phyloP scores from a whole-genome alignment of 2,888 invertebrate genomes.

The Conchocele bisecta region DNA sequence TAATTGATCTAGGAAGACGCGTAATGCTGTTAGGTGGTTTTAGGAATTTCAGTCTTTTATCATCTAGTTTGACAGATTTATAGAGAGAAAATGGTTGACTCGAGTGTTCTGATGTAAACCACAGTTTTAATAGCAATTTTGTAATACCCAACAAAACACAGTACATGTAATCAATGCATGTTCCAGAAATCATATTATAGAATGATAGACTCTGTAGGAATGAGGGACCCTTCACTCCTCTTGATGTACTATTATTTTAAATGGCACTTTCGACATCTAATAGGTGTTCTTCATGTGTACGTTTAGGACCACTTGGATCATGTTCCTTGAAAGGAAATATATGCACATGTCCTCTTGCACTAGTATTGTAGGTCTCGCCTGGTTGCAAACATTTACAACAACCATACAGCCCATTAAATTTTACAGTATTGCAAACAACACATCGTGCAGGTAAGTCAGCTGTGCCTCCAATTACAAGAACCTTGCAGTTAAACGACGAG shows the following conservation, averaged over 20 bases:
- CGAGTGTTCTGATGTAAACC: constrained; percentile 19
- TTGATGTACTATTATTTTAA: neutral
- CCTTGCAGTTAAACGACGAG: constrained; percentile 2
- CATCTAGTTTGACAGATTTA: constrained; percentile 17
- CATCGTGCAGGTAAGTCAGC: constrained; percentile 58
- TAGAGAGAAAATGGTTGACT: constrained; percentile 20
- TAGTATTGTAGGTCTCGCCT: constrained; percentile 45
- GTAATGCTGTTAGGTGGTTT: constrained; percentile 49
- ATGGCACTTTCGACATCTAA: constrained; percentile 26
- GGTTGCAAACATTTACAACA: constrained; percentile 42
- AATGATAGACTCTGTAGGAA: constrained; percentile 29
- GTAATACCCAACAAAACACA: constrained; percentile 49
- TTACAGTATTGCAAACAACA: constrained; percentile 35
- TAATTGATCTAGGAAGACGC: constrained; percentile 41
- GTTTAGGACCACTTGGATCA: neutral
- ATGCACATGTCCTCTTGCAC: constrained; percentile 30
- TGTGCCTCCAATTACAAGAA: constrained; percentile 41
- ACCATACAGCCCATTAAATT: constrained; percentile 52
- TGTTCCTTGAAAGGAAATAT: constrained; percentile 41
- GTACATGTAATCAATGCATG: constrained; percentile 59
- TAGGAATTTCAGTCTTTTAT: constrained; percentile 31
- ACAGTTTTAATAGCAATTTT: constrained; percentile 38
- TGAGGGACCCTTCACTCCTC: constrained; percentile 57
- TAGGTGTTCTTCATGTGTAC: constrained; percentile 11
- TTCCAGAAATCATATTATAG: constrained; percentile 29